Evolutionary conservation across 2,888 invertebrate genomes (phyloP).

Genomic region (Hoplodrina blanda): DNA sequence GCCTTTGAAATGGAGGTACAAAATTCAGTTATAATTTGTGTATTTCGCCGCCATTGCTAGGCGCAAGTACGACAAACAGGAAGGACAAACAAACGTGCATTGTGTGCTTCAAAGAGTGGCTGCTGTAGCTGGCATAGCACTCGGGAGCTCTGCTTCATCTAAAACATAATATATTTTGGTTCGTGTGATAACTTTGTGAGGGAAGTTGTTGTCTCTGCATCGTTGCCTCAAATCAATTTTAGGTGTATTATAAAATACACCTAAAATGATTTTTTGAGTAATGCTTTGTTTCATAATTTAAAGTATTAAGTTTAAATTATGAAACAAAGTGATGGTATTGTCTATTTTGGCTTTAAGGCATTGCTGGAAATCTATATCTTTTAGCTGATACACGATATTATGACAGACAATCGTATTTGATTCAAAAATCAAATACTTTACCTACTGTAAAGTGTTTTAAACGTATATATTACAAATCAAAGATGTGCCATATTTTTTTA

Average conservation of each 20-base stretch:
- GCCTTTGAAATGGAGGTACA: slow-evolving; percentile 73
- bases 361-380: too few relatives aligned
- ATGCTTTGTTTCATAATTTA: too few relatives aligned
- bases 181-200: slow-evolving; percentile 33
- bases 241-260: background rate
- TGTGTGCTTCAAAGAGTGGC: slow-evolving; percentile 77
- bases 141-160: slow-evolving; percentile 44
- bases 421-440: too few relatives aligned
- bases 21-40: slow-evolving; percentile 83
- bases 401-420: too few relatives aligned
- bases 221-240: slow-evolving; percentile 11
- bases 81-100: slow-evolving; percentile 79
- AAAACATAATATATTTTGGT: slow-evolving; percentile 55
- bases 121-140: slow-evolving; percentile 53
- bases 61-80: slow-evolving; percentile 75
- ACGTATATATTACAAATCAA: background rate
- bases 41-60: slow-evolving; percentile 73
- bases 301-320: background rate
- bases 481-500: background rate
- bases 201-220: slow-evolving; percentile 9
- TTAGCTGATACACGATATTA: too few relatives aligned
- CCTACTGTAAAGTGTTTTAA: too few relatives aligned
- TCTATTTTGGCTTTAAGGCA: too few relatives aligned
- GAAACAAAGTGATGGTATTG: background rate
- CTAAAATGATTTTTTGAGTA: too few relatives aligned